Percentiles rank a stretch among this genome's conserved stretches.
Evolutionary conservation across 2,113 vertebrate genomes (phyloP).

Genomic region (Maccullochella peelii): DNA sequence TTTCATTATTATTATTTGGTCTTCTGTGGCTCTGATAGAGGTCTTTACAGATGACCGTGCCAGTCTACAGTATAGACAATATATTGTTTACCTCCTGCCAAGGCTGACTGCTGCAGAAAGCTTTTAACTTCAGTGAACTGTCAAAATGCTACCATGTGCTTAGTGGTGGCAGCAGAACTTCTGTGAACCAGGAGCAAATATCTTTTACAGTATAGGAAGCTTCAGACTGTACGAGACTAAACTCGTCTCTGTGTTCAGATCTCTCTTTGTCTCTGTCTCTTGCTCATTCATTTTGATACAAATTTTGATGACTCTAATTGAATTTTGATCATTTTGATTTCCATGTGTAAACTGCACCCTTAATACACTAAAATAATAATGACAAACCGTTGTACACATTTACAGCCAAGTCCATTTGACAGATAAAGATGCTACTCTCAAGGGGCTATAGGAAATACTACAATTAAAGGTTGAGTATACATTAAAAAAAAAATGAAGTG

Average conservation of each 20-base stretch:
- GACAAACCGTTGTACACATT: not conserved
- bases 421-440: not conserved
- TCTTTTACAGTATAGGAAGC: not conserved
- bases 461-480: not conserved
- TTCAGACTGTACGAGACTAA: not conserved
- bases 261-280: not conserved
- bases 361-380: not conserved
- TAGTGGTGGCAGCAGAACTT: not conserved
- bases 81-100: conserved; percentile 10
- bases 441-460: not conserved
- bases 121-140: conserved; percentile 57
- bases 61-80: not conserved
- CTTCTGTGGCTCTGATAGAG: not conserved
- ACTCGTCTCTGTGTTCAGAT: not conserved
- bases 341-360: not conserved
- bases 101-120: conserved; percentile 29
- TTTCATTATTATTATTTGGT: not conserved
- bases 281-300: not conserved
- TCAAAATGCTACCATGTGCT: not conserved
- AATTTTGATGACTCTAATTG: no score
- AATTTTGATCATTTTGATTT: no score
- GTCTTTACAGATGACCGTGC: not conserved
- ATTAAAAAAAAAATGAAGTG: not conserved
- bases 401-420: not conserved
- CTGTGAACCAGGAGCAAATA: not conserved